Conservation (phyloP, 2,797 vertebrate genomes). For the Macroramphosus scolopax region DNA sequence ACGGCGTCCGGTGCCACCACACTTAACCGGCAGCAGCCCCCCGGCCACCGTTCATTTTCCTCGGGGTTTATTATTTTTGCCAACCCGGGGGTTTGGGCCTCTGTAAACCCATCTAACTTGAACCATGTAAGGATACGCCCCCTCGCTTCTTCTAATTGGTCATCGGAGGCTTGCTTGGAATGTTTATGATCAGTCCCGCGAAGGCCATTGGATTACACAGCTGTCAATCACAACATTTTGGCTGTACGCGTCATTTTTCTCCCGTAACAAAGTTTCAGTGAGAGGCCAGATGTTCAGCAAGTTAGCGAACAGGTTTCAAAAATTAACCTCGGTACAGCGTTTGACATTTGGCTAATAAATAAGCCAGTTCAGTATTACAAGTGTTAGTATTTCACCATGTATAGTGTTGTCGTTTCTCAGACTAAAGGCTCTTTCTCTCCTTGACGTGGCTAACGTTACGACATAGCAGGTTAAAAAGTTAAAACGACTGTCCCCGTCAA, state of each 20-base stretch:
- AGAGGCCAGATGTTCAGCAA: constrained; percentile 70
- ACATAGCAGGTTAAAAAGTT: constrained; percentile 36
- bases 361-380: fast-evolving
- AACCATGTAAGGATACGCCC: constrained; percentile 42
- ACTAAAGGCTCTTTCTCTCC: constrained; percentile 27
- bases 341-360: fast-evolving
- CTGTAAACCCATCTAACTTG: constrained; percentile 69
- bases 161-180: constrained; percentile 44
- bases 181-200: constrained; percentile 54
- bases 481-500: not conserved
- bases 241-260: constrained; percentile 58
- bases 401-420: not conserved
- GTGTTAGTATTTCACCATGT: not conserved
- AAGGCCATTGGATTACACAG: constrained; percentile 62
- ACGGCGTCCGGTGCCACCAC: constrained; percentile 5
- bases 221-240: constrained; percentile 56
- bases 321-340: fast-evolving
- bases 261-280: constrained; percentile 78
- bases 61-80: constrained; percentile 62
- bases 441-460: constrained; percentile 66
- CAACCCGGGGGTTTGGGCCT: constrained; percentile 76
- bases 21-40: constrained; percentile 19
- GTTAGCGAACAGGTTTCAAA: constrained; percentile 33
- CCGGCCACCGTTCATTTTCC: constrained; percentile 46
- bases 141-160: constrained; percentile 64